phyloP scores from a whole-genome alignment of 2,888 invertebrate genomes.

The Coelinius sp. region DNA sequence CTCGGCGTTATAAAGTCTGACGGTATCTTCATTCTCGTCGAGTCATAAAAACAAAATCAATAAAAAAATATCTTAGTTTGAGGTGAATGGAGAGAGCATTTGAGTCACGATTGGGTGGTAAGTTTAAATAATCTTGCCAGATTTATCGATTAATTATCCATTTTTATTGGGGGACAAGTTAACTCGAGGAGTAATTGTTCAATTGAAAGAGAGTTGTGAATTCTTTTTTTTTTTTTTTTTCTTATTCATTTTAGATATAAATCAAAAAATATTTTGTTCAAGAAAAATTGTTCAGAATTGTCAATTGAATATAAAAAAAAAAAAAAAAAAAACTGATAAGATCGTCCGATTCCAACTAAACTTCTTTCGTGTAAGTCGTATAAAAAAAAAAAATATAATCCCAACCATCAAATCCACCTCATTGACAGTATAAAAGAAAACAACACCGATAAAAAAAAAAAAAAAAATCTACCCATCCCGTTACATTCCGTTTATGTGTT shows the following conservation, averaged over 20 bases:
- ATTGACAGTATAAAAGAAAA: background rate
- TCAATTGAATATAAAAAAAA: no score
- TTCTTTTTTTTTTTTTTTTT: no score
- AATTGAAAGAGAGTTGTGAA: background rate
- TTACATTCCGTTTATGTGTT: slow-evolving; percentile 6
- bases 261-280: no score
- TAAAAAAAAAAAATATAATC: no score
- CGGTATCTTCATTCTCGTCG: slow-evolving; percentile 39
- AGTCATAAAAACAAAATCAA: slow-evolving; percentile 25
- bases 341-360: no score
- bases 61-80: slow-evolving; percentile 36
- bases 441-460: background rate
- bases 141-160: slow-evolving; percentile 36
- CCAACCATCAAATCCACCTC: background rate
- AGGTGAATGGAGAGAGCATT: slow-evolving; percentile 3
- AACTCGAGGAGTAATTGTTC: background rate
- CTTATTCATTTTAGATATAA: no score
- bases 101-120: slow-evolving; percentile 30
- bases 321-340: no score
- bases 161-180: background rate
- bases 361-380: no score
- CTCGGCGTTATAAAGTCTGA: slow-evolving; percentile 38
- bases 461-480: background rate
- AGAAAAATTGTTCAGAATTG: no score
- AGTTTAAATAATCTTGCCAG: background rate